These are phyloP conservation scores for Campoplex capitator DNA, from an alignment of 2,888 invertebrate genomes.

Conservation along the genomic window DNA sequence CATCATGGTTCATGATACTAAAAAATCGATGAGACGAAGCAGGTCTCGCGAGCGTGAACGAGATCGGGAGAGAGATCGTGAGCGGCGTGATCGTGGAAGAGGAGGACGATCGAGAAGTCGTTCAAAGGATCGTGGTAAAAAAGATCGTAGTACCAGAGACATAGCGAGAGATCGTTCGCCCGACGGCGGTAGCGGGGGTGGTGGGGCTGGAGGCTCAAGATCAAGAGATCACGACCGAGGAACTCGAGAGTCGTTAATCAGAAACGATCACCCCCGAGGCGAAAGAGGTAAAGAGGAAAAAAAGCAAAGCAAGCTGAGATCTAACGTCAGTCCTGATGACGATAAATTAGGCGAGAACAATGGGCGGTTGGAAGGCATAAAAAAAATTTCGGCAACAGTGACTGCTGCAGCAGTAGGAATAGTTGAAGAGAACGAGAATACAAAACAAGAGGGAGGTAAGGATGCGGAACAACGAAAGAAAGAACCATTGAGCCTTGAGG, in stretches of 20 bases:
- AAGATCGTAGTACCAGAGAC: constrained; percentile 74
- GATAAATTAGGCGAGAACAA: constrained; percentile 81
- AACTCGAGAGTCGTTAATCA: constrained; percentile 73
- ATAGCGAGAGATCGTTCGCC: constrained; percentile 76
- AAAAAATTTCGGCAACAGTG: constrained; percentile 39
- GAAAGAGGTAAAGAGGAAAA: constrained; percentile 81
- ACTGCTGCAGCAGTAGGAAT: constrained; percentile 44
- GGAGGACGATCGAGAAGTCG: constrained; percentile 81
- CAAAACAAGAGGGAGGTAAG: constrained; percentile 80
- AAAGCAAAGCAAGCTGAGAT: constrained; percentile 82
- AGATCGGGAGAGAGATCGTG: constrained; percentile 84
- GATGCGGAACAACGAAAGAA: constrained; percentile 84
- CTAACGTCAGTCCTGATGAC: constrained; percentile 74
- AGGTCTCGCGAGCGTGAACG: constrained; percentile 85
- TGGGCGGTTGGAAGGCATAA: constrained; percentile 82
- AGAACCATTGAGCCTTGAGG: constrained; percentile 98
- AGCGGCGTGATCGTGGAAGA: constrained; percentile 81
- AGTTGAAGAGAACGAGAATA: constrained; percentile 82
- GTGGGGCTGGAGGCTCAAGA: constrained; percentile 27
- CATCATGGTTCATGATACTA: constrained; percentile 84
- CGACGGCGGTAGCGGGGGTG: constrained; percentile 73
- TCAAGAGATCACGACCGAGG: constrained; percentile 81
- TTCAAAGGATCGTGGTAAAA: constrained; percentile 78
- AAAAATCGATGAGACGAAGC: constrained; percentile 85
- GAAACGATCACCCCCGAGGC: constrained; percentile 73